Percentiles rank a stretch among this genome's conserved stretches.
phyloP scores from a whole-genome alignment of 2,113 vertebrate genomes.

The Indicator indicator region DNA sequence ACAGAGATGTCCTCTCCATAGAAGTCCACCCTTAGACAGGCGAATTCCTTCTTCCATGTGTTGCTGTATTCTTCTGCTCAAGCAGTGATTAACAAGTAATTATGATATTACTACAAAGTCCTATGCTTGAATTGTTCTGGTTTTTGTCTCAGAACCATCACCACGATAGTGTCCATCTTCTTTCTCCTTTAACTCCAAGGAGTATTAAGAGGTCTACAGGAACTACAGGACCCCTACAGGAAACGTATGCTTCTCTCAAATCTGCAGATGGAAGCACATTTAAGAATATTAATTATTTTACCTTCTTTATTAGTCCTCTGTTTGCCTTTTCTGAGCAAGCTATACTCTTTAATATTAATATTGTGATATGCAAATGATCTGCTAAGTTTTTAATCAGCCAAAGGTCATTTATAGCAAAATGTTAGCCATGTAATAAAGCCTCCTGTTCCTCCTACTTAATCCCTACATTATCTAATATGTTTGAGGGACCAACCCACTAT shows the following conservation, averaged over 20 bases:
- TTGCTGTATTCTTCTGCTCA: neutral
- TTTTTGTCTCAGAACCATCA: neutral
- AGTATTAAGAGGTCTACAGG: neutral
- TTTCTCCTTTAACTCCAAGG: neutral
- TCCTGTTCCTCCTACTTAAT: neutral
- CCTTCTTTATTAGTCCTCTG: neutral
- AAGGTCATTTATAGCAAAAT: neutral
- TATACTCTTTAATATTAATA: neutral
- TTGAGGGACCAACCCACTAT: neutral
- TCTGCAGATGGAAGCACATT: neutral
- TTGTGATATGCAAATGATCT: neutral
- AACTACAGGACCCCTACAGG: neutral
- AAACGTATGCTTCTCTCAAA: neutral
- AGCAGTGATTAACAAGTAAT: neutral
- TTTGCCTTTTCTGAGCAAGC: neutral
- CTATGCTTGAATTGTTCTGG: neutral
- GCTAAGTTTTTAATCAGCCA: neutral
- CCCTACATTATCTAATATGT: neutral
- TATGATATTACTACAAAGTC: neutral
- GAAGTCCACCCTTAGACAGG: neutral
- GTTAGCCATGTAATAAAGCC: neutral
- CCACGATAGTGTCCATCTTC: neutral
- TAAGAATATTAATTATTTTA: neutral
- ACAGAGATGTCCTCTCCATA: neutral
- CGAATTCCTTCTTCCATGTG: neutral